These are phyloP conservation scores for Macrophya alboannulata DNA, from an alignment of 2,888 invertebrate genomes.

Conservation along the genomic window DNA sequence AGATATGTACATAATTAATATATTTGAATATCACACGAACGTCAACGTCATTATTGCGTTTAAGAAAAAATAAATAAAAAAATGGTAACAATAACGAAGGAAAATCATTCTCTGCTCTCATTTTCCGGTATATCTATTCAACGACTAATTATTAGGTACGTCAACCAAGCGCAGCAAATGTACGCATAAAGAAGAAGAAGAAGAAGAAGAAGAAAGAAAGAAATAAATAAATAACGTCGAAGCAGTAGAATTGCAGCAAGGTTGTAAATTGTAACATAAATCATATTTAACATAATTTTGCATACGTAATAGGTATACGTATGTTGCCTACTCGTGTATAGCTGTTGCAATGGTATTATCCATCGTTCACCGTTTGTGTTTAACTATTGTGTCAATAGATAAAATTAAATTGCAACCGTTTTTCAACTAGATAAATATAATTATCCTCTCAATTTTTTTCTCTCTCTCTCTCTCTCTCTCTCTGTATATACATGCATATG, in stretches of 20 bases:
- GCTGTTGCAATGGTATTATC: not conserved
- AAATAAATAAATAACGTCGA: too few species aligned
- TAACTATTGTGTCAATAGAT: not conserved
- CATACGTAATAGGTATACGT: not conserved
- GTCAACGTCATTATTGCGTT: too few species aligned
- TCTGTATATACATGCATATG: too few species aligned
- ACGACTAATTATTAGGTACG: not conserved
- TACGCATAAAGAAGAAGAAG: not conserved
- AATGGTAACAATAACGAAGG: not conserved
- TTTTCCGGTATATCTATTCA: not conserved
- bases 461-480: too few species aligned
- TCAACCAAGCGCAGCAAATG: not conserved
- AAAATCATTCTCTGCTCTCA: not conserved
- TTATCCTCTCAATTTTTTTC: too few species aligned
- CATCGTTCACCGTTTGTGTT: not conserved
- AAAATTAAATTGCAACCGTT: not conserved
- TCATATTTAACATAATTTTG: slow-evolving; percentile 16
- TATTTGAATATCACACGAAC: too few species aligned
- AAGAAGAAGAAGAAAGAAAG: not conserved
- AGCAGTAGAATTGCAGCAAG: not conserved
- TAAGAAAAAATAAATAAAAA: not conserved
- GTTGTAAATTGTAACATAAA: not conserved
- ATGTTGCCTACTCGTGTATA: too few species aligned
- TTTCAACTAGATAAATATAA: not conserved
- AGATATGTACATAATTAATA: too few species aligned